phyloP scores from a whole-genome alignment of 2,797 vertebrate species.

The Lepilemur ruficaudatus region DNA sequence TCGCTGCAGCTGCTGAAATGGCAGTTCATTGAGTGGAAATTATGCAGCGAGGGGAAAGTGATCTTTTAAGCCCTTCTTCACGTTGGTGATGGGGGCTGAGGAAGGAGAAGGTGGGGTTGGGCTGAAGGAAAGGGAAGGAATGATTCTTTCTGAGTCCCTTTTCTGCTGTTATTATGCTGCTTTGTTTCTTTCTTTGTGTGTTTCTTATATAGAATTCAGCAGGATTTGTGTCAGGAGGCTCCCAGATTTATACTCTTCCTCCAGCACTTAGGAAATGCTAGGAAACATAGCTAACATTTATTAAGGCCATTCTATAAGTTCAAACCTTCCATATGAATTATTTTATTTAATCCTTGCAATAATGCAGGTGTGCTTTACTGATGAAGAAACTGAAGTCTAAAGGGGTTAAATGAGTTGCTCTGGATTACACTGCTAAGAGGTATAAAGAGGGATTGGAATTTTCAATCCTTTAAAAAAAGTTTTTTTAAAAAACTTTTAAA shows the following conservation, averaged over 20 bases:
- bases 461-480: background rate
- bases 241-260: background rate
- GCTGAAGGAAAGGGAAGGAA: background rate
- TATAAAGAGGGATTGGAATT: background rate
- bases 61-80: conserved; percentile 13
- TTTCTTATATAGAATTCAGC: background rate
- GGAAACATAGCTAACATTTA: background rate
- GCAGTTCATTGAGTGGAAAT: background rate
- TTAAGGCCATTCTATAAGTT: background rate
- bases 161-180: background rate
- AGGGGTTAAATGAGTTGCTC: background rate
- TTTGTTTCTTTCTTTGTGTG: background rate
- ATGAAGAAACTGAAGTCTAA: background rate
- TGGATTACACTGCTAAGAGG: background rate
- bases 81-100: background rate
- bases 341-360: conserved; percentile 44
- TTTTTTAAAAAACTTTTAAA: background rate
- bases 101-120: background rate
- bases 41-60: background rate
- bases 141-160: background rate
- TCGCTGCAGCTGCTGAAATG: background rate
- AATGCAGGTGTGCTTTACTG: background rate
- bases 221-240: background rate
- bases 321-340: background rate
- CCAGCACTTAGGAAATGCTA: background rate